Conservation (phyloP, 1,140 invertebrate species). For the Mycetomoellerius zeteki region DNA sequence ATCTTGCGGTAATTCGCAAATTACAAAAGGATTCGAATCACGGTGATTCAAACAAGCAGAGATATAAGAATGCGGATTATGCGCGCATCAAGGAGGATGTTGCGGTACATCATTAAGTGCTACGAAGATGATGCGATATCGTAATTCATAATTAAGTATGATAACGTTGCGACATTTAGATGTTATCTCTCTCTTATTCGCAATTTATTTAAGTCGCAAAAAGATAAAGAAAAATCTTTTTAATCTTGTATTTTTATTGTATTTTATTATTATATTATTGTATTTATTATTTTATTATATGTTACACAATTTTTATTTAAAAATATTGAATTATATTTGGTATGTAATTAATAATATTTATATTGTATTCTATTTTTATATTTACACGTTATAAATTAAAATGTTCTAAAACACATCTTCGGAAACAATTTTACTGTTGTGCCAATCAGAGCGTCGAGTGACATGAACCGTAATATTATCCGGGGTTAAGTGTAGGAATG, state of each 20-base stretch:
- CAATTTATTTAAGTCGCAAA: neutral
- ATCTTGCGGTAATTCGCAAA: conserved; percentile 46
- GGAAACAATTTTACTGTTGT: conserved; percentile 55
- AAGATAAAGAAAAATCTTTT: neutral
- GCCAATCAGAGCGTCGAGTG: conserved; percentile 52
- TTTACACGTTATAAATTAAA: neutral
- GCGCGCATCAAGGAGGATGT: conserved; percentile 7
- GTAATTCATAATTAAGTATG: conserved; percentile 4
- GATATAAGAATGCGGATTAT: conserved; percentile 33
- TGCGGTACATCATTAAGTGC: conserved; percentile 6
- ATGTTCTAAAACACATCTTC: neutral
- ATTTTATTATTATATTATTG: neutral
- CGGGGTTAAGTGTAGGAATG: conserved; percentile 41
- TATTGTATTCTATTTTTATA: neutral
- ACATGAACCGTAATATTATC: conserved; percentile 58
- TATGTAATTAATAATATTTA: neutral
- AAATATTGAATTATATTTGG: neutral
- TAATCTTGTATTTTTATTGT: neutral
- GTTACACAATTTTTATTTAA: neutral
- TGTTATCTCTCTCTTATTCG: neutral
- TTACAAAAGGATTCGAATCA: conserved; percentile 9
- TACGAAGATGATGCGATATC: conserved; percentile 31
- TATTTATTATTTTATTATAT: neutral
- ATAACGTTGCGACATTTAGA: neutral
- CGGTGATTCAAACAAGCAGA: conserved; percentile 36